Base-by-base conservation (phyloP, 2,888 invertebrate species). In the Drosophila birchii region DNA sequence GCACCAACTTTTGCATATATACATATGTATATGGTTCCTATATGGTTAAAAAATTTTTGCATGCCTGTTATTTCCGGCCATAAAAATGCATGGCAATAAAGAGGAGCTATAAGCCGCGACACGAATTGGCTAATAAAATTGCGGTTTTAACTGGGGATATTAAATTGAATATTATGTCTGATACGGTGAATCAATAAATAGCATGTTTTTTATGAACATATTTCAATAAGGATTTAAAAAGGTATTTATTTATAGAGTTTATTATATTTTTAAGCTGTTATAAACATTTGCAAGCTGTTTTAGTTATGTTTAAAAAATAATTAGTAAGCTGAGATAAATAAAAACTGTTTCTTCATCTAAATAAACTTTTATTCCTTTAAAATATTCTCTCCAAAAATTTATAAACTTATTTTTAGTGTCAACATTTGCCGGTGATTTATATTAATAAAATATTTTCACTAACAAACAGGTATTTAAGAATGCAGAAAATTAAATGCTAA, bases 1-100 rank as follows among this genome's bases (percentile, higher is more conserved):
- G 34, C 8, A 29, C 45, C n/a, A 49, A 68, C 45, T 68, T 49
- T 68, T 69, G 23, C 55, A 47, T 29, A 66, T 8, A 39, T n/a
- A n/a, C 5, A 6, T 2, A 4, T 26, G 38, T 47, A 18, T n/a
- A 26, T 29, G 54, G 43, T 36, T 61, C 23, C 16, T 51, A 51
- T 34, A 51, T 39, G 47, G 32, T 47, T 59, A 6, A 14, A 14
- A 6, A 3, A n/a, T 23, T 61, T 45, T 45, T 53, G 51, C 51
- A 53, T 23, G 16, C 23, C 34, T 2, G 16, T 58, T 44, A 32
- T 44, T 51, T 51, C 51, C 51, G 51, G 51, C 14, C 20, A 51
- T 51, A 51, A 51, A 51, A 51, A 60, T 57, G 60, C 23, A 57
- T 23, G 20, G 29, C 12, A 11, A 29, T 55, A 12, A n/a, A 55